A percentile compares a stretch with the other conserved stretches of the same genome.
Evolutionary conservation across 2,888 invertebrate genomes (phyloP).

Genomic region (Mesoligia furuncula): DNA sequence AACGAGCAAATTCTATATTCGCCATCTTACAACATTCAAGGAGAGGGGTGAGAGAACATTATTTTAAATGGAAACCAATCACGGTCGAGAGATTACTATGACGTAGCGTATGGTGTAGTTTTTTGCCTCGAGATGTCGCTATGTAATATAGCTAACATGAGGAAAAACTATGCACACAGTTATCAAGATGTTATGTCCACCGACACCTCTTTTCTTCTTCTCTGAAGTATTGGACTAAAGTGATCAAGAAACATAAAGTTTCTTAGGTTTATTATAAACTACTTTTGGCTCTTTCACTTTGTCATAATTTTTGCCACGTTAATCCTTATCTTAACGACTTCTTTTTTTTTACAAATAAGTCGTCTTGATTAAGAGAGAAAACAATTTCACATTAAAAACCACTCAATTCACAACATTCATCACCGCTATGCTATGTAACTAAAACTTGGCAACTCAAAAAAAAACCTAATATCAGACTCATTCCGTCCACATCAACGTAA

Average conservation of each 20-base stretch:
- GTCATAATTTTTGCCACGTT: not conserved
- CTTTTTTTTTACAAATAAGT: not conserved
- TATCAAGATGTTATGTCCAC: not conserved
- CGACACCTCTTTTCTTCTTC: not conserved
- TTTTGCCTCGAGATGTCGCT: too few relatives aligned
- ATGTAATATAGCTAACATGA: not conserved
- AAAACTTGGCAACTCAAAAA: not conserved
- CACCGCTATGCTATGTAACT: not conserved
- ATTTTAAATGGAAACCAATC: too few relatives aligned
- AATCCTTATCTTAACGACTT: not conserved
- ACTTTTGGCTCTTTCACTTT: not conserved
- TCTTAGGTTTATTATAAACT: not conserved
- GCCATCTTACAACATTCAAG: too few relatives aligned
- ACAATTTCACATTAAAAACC: not conserved
- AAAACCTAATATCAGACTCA: not conserved
- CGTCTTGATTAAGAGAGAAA: not conserved
- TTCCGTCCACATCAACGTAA: conserved; percentile 23
- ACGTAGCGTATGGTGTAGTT: too few relatives aligned
- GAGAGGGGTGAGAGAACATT: too few relatives aligned
- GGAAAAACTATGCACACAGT: not conserved
- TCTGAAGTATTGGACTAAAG: not conserved
- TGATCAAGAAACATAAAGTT: not conserved
- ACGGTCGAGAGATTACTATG: too few relatives aligned
- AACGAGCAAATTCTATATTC: too few relatives aligned
- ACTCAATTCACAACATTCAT: not conserved